Percentiles rank a stretch among this genome's conserved stretches.
These are phyloP conservation scores for Globia sparganii DNA, from an alignment of 2,888 invertebrate genomes.

Conservation along the genomic window DNA sequence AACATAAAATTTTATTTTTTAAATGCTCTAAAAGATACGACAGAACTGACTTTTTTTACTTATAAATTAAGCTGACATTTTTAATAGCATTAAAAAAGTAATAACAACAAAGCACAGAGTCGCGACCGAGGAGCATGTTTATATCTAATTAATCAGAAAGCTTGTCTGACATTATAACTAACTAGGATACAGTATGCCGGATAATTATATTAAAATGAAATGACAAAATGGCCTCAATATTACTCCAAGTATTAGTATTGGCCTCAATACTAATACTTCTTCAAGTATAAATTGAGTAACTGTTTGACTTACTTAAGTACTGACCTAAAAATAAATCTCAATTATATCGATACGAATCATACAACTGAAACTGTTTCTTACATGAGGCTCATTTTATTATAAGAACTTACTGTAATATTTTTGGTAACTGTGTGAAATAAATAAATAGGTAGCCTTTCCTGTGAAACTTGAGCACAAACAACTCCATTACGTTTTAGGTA, in stretches of 20 bases:
- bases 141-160: slow-evolving; percentile 16
- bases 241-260: no score
- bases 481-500: slow-evolving; percentile 29
- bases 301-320: neutral
- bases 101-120: slow-evolving; percentile 1
- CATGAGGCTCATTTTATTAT: slow-evolving; percentile 9
- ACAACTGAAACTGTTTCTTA: neutral
- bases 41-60: neutral
- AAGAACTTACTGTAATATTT: slow-evolving; percentile 2
- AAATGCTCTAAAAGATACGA: neutral
- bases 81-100: neutral
- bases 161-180: slow-evolving; percentile 3
- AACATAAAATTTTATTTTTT: neutral
- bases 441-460: slow-evolving; percentile 25
- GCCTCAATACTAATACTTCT: neutral
- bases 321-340: neutral
- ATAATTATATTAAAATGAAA: neutral
- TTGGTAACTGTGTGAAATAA: slow-evolving; percentile 15
- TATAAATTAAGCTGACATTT: neutral
- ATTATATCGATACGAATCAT: neutral
- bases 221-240: neutral
- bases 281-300: neutral
- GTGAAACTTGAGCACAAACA: slow-evolving; percentile 42
- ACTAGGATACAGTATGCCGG: neutral
- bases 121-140: neutral